Evolutionary conservation across 2,113 vertebrate species (phyloP), one percentile per base, ranked within the genome.

Genomic region (Manacus vitellinus): DNA sequence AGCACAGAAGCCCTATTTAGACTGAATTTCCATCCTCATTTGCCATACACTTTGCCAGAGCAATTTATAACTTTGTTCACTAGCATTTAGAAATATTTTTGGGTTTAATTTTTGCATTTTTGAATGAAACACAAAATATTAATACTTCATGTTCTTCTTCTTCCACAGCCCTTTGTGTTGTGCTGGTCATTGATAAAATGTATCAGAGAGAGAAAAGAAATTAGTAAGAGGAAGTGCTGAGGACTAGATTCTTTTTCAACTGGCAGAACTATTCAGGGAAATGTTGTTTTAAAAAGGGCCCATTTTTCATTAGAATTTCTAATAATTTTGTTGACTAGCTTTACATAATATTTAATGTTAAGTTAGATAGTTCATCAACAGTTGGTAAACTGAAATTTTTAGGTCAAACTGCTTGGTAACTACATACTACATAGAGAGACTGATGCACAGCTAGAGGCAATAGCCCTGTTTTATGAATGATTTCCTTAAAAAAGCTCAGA

Each of bases 401-500:
- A 84, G 67, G 59, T 77, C 59, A 88, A 90, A 86, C 17, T 71
- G 0, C 46, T 72, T 70, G 21, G 47, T 80, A 30, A 52, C 15
- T 95, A 21, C 5, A 37, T 31, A 17, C 1, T 68, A 25, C 31
- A 59, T 3, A 77, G 51, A 88, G 21, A 96, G 75, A 94, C 62
- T 88, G 63, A 95, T 94, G 46, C 22, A 80, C 35, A 76, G 46
- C 78, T 75, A 31, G 72, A 46, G 4, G 58, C 92, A 78, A 73
- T 31, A 78, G 28, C 14, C 44, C 4, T 85, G 23, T 65, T 94
- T 58, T 63, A 79, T 84, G 31, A 93, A 82, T 83, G 0, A 83
- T 88, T 95, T 94, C 55, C 78, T 94, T 73, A 58, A 86, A 86
- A 96, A 66, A 88, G 33, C 46, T 83, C 33, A 8, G 20, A 37